phyloP scores from a whole-genome alignment of 1,140 invertebrate species.

The Heterodera schachtii region DNA sequence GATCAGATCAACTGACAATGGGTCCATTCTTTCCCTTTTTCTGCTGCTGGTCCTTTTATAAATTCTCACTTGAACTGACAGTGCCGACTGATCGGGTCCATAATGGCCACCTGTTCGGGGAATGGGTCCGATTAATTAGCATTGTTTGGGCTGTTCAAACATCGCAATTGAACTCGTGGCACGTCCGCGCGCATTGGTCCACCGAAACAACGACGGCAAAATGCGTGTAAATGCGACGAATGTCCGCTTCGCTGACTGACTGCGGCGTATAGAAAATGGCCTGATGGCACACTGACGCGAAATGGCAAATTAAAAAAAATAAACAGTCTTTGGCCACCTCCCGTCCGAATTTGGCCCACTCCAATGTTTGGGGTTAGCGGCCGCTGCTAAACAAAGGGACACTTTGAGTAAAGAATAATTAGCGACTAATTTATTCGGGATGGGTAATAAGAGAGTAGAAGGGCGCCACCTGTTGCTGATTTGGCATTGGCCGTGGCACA shows the following conservation, averaged over 20 bases:
- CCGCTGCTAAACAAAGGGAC: no score
- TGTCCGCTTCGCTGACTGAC: slow-evolving; percentile 46
- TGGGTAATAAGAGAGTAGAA: no score
- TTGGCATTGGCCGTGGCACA: neutral
- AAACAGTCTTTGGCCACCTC: neutral
- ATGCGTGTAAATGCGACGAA: slow-evolving; percentile 58
- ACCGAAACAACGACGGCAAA: slow-evolving; percentile 65
- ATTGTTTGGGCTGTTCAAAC: slow-evolving; percentile 35
- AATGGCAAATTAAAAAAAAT: slow-evolving; percentile 17
- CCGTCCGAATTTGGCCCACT: neutral
- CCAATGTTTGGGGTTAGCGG: neutral
- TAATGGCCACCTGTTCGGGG: slow-evolving; percentile 48
- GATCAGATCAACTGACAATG: neutral
- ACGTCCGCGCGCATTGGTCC: slow-evolving; percentile 64
- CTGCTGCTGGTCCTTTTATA: neutral
- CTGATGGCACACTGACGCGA: slow-evolving; percentile 20
- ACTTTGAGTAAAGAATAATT: no score
- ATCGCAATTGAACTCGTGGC: slow-evolving; percentile 65
- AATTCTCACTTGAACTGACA: slow-evolving; percentile 59
- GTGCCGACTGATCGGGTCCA: slow-evolving; percentile 60
- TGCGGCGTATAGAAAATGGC: slow-evolving; percentile 29
- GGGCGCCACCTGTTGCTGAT: neutral
- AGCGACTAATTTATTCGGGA: no score
- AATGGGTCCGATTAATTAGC: slow-evolving; percentile 14
- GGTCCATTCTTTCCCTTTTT: no score